Conservation (phyloP, 2,888 invertebrate species). For the Drosophila falleni region DNA sequence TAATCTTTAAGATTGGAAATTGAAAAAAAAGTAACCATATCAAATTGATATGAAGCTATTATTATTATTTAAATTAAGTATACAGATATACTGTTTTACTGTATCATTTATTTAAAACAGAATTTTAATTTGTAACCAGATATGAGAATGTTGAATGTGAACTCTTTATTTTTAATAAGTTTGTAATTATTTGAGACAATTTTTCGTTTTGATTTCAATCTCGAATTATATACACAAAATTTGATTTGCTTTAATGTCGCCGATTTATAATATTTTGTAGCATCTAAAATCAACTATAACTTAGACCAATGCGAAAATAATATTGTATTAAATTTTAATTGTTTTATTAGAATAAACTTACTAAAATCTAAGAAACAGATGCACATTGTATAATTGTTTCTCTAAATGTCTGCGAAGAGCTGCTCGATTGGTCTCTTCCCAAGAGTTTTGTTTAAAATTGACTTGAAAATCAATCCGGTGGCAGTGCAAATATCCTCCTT, state of each 20-base stretch:
- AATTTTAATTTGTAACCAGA: not conserved
- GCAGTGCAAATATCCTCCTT: conserved; percentile 80
- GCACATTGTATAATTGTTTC: not conserved
- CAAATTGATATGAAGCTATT: not conserved
- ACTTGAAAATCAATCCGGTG: conserved; percentile 80
- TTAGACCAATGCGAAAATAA: conserved; percentile 6
- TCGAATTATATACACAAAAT: conserved; percentile 9
- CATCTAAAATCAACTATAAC: conserved; percentile 26
- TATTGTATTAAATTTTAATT: not conserved
- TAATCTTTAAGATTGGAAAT: not conserved
- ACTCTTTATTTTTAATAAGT: conserved; percentile 3
- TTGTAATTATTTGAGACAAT: conserved; percentile 1
- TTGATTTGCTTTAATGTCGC: conserved; percentile 17
- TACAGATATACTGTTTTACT: not conserved
- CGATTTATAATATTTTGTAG: conserved; percentile 5
- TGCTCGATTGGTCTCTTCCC: conserved; percentile 81
- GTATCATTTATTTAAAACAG: not conserved
- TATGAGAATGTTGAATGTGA: conserved; percentile 13
- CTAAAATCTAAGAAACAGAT: conserved; percentile 1
- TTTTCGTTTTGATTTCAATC: conserved; percentile 3
- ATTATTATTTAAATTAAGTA: not conserved
- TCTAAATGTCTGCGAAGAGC: conserved; percentile 43
- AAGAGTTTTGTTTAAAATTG: conserved; percentile 82
- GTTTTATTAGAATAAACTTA: conserved; percentile 20
- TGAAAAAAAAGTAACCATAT: not conserved